Evolutionary conservation across 1,140 invertebrate species (phyloP), one percentile per base, ranked within the genome.

Genomic region (Drosophila saltans): DNA sequence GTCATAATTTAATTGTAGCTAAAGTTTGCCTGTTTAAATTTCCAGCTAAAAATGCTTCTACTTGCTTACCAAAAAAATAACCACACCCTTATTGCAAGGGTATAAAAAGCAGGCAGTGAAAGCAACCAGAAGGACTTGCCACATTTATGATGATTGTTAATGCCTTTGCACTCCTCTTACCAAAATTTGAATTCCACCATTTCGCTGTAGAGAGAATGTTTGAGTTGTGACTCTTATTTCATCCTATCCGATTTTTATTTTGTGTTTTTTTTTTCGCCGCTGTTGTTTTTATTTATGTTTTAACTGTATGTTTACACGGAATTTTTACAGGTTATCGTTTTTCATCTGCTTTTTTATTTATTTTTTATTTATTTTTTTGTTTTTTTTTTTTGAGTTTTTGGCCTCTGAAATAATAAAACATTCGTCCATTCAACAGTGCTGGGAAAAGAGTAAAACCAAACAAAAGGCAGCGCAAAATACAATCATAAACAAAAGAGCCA

Each of bases 121-220:
- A 78, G 61, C 81, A 59, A 58, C 74, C 63, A 48, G 66, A 85
- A 79, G 79, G 79, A 86, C 79, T 84, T 88, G 77, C 80, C 65
- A 75, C 83, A 88, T 83, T 88, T 88, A 80, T 83, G 88, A 75
- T 72, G 82, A 76, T 80, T 74, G 75, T 70, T 85, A 69, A 62
- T 73, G 55, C 67, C 52, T 24, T 41, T 64, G 5, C 58, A 9
- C 65, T 30, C 39, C 59, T 61, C 74, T 76, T 43, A 48, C 74
- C 60, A 43, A 52, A 52, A 26, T 52, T 52, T 24, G 45, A 52
- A 52, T 52, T 52, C 24, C 21, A 48, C 16, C 45, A 52, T 26
- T 52, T 10, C 5, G 8, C 16, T 52, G 26, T 52, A 52, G 2
- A 52, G 45, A 52, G 45, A 52, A 52, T 52, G 45, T 52, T 52